Evolutionary conservation across 2,797 vertebrate genomes (phyloP).

Genomic region (Apogon hyalosoma): DNA sequence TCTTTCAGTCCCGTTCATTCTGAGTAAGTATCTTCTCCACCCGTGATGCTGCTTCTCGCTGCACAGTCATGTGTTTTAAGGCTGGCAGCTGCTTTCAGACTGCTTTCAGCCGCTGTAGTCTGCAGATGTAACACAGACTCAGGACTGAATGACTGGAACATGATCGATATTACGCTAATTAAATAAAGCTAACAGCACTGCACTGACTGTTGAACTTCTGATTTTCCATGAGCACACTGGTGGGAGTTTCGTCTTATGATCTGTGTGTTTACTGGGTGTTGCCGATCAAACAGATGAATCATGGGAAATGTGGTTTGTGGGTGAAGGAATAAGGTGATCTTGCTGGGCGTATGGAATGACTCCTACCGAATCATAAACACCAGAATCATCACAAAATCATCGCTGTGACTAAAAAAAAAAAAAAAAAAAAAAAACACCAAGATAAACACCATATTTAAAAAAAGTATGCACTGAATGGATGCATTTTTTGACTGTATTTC

Average conservation of each 20-base stretch:
- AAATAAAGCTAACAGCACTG: constrained; percentile 31
- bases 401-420: background rate
- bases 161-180: constrained; percentile 31
- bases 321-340: background rate
- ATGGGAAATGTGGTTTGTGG: background rate
- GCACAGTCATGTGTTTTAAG: constrained; percentile 22
- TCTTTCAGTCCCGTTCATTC: constrained; percentile 70
- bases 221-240: constrained; percentile 9
- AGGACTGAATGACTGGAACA: background rate
- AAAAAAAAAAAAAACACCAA: background rate
- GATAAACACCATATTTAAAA: background rate
- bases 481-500: background rate
- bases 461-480: background rate
- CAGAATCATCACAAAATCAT: background rate
- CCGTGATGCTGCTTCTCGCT: constrained; percentile 27
- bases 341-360: background rate
- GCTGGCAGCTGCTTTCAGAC: constrained; percentile 13
- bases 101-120: constrained; percentile 20
- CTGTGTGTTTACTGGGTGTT: background rate
- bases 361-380: background rate
- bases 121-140: constrained; percentile 23
- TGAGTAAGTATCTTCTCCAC: constrained; percentile 75
- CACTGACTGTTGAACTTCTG: constrained; percentile 12
- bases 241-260: constrained; percentile 26
- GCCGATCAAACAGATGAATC: constrained; percentile 39